These are phyloP conservation scores for Petrocephalus schoutedeni DNA, from an alignment of 2,797 vertebrate species.

Conservation along the genomic window DNA sequence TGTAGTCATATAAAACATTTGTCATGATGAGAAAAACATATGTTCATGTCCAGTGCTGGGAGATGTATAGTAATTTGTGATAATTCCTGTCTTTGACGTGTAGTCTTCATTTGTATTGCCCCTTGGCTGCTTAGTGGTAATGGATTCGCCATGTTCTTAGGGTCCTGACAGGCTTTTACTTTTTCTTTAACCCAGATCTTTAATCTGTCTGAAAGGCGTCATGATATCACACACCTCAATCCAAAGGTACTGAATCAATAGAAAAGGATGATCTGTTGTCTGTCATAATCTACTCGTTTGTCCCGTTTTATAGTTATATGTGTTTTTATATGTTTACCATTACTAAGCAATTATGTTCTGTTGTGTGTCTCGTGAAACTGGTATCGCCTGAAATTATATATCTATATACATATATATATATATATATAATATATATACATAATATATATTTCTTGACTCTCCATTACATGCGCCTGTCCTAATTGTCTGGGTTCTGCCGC, in stretches of 20 bases:
- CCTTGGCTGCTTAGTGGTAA: neutral
- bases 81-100: neutral
- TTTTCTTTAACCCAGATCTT: constrained; percentile 66
- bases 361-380: neutral
- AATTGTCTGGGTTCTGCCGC: neutral
- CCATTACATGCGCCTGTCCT: neutral
- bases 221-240: constrained; percentile 79
- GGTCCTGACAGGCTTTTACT: neutral
- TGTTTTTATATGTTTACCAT: no score
- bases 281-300: neutral
- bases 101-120: neutral
- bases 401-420: neutral
- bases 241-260: constrained; percentile 66
- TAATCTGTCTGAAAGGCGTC: constrained; percentile 84
- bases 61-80: neutral
- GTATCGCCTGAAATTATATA: neutral
- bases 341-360: neutral
- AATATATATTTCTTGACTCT: neutral
- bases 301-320: neutral
- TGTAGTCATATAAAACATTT: neutral
- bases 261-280: neutral
- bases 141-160: neutral
- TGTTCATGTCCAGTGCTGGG: neutral
- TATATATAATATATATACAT: no score
- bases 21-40: neutral